Base-by-base conservation (phyloP, 1,140 invertebrate genomes). In the Chrysomallon squamiferum region DNA sequence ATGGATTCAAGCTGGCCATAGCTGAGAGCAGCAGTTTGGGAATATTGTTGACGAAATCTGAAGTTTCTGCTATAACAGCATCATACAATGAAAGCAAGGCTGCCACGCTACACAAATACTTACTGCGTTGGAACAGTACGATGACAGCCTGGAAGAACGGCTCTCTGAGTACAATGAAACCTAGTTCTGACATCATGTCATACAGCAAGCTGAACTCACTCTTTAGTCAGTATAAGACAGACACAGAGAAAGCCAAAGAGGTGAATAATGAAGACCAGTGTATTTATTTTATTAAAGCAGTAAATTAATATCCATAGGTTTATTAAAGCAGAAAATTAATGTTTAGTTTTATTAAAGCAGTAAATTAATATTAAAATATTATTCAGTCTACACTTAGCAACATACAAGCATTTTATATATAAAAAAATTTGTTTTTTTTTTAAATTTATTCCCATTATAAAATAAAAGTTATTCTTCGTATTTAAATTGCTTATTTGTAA, bases 71-170 rank as follows among this genome's bases (percentile, higher is more conserved):
- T 22, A 54, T 54, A 20, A 30, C 29, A 27, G 7, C n/a, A 3
- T 13, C 50, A 7, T 13, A 5, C 15, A 54, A 54, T 27, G 7
- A 25, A 4, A 54, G 18, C 4, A 18, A 54, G 25, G 5, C 18
- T 3, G 35, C 6, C 4, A 49, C 27, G 7, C 11, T 62, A 11
- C 22, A 49, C 20, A 62, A 47, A 18, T 47, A 49, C 41, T 22
- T 62, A 15, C n/a, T 32, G 3, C 41, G 45, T 6, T 50, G 41
- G 60, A 62, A 62, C 60, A 62, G 47, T 22, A 62, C 60, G 20
- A 20, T 62, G 41, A 22, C 60, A n/a, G 60, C 60, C 27, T 62
- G 41, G 41, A 20, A 47, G 25, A 33, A 29, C 5, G 60, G 60
- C 6, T 45, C 60, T 9, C 60, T 62, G 5, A 27, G 27, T 25